Conservation (phyloP, 64 coral and sea anemone species). For the Hydrozoanthus tunicans region DNA sequence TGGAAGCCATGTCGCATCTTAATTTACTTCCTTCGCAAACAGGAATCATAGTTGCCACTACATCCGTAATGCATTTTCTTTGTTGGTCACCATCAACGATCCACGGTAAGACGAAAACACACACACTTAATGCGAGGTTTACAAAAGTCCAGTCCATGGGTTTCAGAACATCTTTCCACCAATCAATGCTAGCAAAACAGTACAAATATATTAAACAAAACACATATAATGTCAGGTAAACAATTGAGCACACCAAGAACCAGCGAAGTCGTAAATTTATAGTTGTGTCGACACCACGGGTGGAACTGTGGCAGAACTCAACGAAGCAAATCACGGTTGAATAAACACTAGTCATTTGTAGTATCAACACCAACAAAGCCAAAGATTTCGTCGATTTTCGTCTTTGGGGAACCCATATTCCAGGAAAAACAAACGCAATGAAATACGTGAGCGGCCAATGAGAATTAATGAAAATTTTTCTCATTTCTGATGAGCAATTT, state of each 20-base stretch:
- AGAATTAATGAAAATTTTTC: background rate
- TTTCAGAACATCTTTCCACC: conserved; percentile 3
- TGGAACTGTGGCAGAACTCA: conserved; percentile 12
- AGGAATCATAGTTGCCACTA: conserved; percentile 17
- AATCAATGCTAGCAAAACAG: conserved; percentile 8
- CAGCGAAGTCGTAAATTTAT: conserved; percentile 33
- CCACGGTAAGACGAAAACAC: background rate
- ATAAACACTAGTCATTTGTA: background rate
- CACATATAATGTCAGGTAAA: conserved; percentile 25
- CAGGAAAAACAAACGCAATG: conserved; percentile 40
- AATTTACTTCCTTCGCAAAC: conserved; percentile 14
- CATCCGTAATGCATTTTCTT: background rate
- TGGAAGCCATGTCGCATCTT: background rate
- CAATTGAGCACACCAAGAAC: conserved; percentile 35
- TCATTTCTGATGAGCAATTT: background rate
- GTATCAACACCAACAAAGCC: background rate
- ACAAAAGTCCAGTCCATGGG: conserved; percentile 18
- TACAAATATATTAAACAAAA: conserved; percentile 11
- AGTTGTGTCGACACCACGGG: conserved; percentile 8
- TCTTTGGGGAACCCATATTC: conserved; percentile 30
- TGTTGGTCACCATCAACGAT: background rate
- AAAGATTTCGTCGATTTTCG: background rate
- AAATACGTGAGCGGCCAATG: conserved; percentile 35
- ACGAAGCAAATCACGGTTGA: conserved; percentile 18
- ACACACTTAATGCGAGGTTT: background rate